Evolutionary conservation across 2,113 vertebrate genomes (phyloP), one percentile per base, ranked within the genome.

Genomic region (Elephas maximus): DNA sequence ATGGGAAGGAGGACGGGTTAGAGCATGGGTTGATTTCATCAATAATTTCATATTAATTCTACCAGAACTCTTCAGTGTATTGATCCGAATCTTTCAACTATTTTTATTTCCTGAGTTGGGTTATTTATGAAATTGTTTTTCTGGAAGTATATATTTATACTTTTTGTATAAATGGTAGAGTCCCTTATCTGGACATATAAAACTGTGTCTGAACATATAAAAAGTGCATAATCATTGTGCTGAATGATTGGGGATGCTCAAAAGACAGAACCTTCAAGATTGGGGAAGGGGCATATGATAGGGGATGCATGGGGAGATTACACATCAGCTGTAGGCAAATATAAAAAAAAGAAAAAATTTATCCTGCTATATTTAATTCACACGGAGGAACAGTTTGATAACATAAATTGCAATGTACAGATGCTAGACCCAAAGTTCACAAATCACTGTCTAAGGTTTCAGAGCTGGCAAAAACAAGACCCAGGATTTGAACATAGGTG

Each of bases 31-130:
- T n/a, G 33, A 90, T 17, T 77, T 69, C 90, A 91, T 71, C 60
- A 83, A 76, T 67, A 81, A 77, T 51, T 85, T 77, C 82, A 88
- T 67, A 86, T 51, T 17, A 90, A 73, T 96, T 93, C 94, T 67
- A 24, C 53, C 67, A 77, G 53, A 85, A 90, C 14, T 84, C 28
- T 45, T n/a, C 23, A 30, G 5, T 26, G 8, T 26, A 71, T 83
- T 67, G 71, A 74, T 86, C 74, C 77, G 18, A 23, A 62, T 23
- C 8, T 60, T 95, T 81, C 62, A 67, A 77, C 57, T 37, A 78
- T 57, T 85, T 77, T 4, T 76, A 48, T 60, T 94, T 92, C 73
- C 62, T 87, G 41, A 88, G 28, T n/a, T 88, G 24, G 0, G 69
- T 69, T 95, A 65, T 80, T 60, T 79, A 65, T 87, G 4, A 63